Percentiles rank a stretch among this genome's conserved stretches.
These are phyloP conservation scores for Homarus gammarus DNA, from an alignment of 2,888 invertebrate genomes.

Conservation along the genomic window DNA sequence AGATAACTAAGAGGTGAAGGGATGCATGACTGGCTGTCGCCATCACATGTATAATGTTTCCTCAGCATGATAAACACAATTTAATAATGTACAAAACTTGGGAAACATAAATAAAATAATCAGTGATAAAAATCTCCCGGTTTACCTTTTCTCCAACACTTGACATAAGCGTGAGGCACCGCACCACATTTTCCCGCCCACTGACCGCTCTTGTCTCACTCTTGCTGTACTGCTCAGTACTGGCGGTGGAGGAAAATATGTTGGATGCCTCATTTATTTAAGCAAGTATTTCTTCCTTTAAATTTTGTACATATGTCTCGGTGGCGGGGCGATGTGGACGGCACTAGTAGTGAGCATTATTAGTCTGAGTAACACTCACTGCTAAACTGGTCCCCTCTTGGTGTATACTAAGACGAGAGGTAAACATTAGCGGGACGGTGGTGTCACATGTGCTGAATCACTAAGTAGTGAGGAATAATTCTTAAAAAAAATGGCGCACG, in stretches of 20 bases:
- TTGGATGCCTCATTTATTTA: slow-evolving; percentile 18
- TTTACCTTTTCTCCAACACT: slow-evolving; percentile 67
- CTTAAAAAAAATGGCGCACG: too few relatives aligned
- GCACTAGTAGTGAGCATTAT: not conserved
- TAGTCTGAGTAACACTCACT: not conserved
- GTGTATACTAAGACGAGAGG: too few relatives aligned
- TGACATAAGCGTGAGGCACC: slow-evolving; percentile 38
- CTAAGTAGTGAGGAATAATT: too few relatives aligned
- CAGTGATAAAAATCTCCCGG: slow-evolving; percentile 61
- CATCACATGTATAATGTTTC: slow-evolving; percentile 65
- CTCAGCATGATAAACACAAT: slow-evolving; percentile 59
- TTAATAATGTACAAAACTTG: slow-evolving; percentile 71
- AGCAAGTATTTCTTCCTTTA: slow-evolving; percentile 26
- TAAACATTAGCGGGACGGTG: too few relatives aligned
- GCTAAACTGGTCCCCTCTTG: too few relatives aligned
- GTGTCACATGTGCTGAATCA: too few relatives aligned
- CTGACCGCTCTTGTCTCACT: not conserved
- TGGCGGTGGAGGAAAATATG: not conserved
- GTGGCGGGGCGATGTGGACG: not conserved
- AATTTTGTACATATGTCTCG: slow-evolving; percentile 15
- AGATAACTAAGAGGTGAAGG: slow-evolving; percentile 62
- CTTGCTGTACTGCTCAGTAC: not conserved
- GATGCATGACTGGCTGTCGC: slow-evolving; percentile 68
- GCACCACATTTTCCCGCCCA: not conserved
- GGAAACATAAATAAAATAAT: slow-evolving; percentile 72